A percentile compares a stretch with the other conserved stretches of the same genome.
phyloP scores from a whole-genome alignment of 2,113 vertebrate species.

The Felis catus region F.catus_Fca126_mat1.0 CM031413.1:153303001-153303500 shows the following conservation, averaged over 20 bases:
- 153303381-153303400: not conserved
- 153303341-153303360: not conserved
- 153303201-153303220: not conserved
- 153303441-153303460: not conserved
- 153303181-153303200: constrained; percentile 20
- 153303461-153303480: not conserved
- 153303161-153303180: not conserved
- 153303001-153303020: not conserved
- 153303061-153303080: not conserved
- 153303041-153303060: not conserved
- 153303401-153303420: not conserved
- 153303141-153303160: not conserved
- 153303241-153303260: not conserved
- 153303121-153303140: not conserved
- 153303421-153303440: not conserved
- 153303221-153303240: not conserved
- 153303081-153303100: not conserved
- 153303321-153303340: constrained; percentile 33
- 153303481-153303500: not conserved
- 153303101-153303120: not conserved
- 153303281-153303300: not conserved
- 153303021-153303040: not conserved
- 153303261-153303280: not conserved
- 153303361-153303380: constrained; percentile 1
- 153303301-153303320: not conserved